phyloP scores from a whole-genome alignment of 2,797 vertebrate genomes.

The Lutjanus campechanus region DNA sequence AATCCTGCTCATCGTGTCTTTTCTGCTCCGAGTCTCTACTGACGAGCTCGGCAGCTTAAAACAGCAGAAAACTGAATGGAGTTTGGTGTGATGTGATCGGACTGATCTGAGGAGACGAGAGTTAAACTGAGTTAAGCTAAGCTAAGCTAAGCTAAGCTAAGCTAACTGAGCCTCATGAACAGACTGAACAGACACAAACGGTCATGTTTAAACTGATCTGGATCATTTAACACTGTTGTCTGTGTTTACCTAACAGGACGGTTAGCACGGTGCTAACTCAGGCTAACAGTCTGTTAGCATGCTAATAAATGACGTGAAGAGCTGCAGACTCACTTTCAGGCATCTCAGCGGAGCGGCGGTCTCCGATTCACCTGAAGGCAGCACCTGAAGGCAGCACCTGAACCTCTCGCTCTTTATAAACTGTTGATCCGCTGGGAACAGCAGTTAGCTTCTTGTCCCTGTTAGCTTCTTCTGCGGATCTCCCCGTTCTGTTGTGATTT shows the following conservation, averaged over 20 bases:
- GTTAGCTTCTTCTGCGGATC: not conserved
- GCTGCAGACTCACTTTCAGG: slow-evolving; percentile 66
- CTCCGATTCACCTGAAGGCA: not conserved
- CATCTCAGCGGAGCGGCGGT: slow-evolving; percentile 42
- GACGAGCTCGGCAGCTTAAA: not conserved
- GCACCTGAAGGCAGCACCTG: too few species aligned
- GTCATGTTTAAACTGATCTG: not conserved
- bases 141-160: not conserved
- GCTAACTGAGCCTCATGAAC: not conserved
- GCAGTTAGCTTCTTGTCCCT: not conserved
- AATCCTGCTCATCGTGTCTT: too few species aligned
- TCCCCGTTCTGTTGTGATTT: not conserved
- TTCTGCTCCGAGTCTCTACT: too few species aligned
- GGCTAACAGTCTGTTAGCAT: not conserved
- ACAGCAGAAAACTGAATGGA: not conserved
- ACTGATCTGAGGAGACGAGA: too few species aligned
- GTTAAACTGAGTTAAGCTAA: too few species aligned
- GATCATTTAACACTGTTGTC: too few species aligned
- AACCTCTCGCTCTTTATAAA: not conserved
- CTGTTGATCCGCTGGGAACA: not conserved
- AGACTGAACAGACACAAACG: not conserved
- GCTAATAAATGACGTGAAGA: not conserved
- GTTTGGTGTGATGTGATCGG: not conserved
- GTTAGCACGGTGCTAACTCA: not conserved
- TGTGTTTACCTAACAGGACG: too few species aligned